A percentile compares a stretch with the other conserved stretches of the same genome.
phyloP scores from a whole-genome alignment of 2,888 invertebrate genomes.

The Epiblema foenella region DNA sequence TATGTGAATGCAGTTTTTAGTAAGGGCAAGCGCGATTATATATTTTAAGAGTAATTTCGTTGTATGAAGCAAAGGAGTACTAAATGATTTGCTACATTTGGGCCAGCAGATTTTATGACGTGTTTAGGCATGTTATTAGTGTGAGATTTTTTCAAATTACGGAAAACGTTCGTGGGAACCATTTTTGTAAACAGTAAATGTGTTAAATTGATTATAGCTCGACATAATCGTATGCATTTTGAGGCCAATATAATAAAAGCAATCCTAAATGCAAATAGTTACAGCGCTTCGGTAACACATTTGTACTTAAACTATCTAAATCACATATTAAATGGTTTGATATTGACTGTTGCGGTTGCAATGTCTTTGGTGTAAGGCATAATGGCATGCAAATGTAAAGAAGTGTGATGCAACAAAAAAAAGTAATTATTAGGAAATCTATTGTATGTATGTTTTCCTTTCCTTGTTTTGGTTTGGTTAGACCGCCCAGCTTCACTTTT shows the following conservation, averaged over 20 bases:
- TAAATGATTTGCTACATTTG: too few relatives aligned
- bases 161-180: too few relatives aligned
- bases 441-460: background rate
- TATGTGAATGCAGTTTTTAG: background rate
- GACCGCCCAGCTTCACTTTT: background rate
- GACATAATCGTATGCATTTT: background rate
- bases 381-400: slow-evolving; percentile 36
- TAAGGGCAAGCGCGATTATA: too few relatives aligned
- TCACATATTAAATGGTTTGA: slow-evolving; percentile 30
- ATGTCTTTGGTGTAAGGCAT: slow-evolving; percentile 40
- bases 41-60: too few relatives aligned
- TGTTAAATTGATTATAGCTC: background rate
- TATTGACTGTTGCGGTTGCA: slow-evolving; percentile 34
- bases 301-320: slow-evolving; percentile 34
- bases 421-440: background rate
- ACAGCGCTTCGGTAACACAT: slow-evolving; percentile 19
- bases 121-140: too few relatives aligned
- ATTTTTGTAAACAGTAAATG: slow-evolving; percentile 1
- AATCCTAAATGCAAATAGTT: slow-evolving; percentile 35
- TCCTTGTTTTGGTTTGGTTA: background rate
- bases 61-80: too few relatives aligned
- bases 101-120: too few relatives aligned
- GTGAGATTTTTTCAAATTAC: too few relatives aligned
- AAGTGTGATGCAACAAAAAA: slow-evolving; percentile 28
- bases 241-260: slow-evolving; percentile 9